Evolutionary conservation across 2,888 invertebrate species (phyloP).

Genomic region (Machimus rusticus): DNA sequence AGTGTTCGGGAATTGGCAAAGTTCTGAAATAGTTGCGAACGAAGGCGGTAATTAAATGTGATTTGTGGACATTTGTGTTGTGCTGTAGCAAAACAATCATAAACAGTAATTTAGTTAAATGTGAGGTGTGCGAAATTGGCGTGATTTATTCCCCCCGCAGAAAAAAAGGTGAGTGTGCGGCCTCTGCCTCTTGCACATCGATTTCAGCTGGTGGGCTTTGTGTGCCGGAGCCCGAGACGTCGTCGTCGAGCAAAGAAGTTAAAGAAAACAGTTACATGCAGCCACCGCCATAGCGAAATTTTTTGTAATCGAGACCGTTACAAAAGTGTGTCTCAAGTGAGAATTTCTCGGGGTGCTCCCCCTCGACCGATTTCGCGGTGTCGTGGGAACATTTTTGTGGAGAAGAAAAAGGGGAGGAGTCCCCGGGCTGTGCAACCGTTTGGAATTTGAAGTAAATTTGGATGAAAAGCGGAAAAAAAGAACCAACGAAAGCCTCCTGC

Average conservation of each 20-base stretch:
- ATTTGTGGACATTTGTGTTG: neutral
- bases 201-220: conserved; percentile 27
- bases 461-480: neutral
- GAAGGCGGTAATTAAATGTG: neutral
- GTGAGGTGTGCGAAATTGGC: neutral
- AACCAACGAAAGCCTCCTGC: neutral
- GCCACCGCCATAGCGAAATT: neutral
- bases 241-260: neutral
- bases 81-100: neutral
- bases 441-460: neutral
- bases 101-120: neutral
- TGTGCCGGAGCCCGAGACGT: neutral
- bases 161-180: conserved; percentile 22
- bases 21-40: neutral
- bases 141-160: neutral
- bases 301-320: conserved; percentile 12
- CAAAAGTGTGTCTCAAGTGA: neutral
- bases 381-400: neutral
- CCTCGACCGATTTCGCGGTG: neutral
- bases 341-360: neutral
- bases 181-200: neutral
- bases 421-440: neutral
- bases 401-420: neutral
- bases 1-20: neutral
- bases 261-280: neutral